These are phyloP conservation scores for Aleiodes sp. DNA, from an alignment of 1,140 invertebrate genomes.

Conservation along the genomic window DNA sequence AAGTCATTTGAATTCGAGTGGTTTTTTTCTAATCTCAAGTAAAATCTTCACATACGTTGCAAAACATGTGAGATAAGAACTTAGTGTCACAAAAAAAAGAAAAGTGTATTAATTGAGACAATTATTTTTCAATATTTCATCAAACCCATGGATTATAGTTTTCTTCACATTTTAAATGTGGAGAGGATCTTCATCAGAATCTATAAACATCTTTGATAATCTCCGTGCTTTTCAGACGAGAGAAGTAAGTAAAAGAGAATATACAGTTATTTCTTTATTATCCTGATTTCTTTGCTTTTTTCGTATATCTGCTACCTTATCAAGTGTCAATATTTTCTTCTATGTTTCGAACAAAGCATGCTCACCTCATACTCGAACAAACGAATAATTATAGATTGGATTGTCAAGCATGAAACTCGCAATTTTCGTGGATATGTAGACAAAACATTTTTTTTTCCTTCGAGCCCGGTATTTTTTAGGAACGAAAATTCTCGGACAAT, in stretches of 20 bases:
- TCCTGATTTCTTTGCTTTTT: neutral
- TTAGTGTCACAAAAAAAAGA: neutral
- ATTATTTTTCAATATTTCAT: neutral
- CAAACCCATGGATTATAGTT: neutral
- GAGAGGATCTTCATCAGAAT: no score
- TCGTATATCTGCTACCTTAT: slow-evolving; percentile 13
- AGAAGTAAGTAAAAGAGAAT: neutral
- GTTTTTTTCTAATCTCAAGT: no score
- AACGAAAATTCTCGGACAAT: neutral
- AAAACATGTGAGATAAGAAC: neutral
- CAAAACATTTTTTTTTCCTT: neutral
- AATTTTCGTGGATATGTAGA: no score
- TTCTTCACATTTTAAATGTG: no score
- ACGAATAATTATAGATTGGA: neutral
- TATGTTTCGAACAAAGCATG: neutral
- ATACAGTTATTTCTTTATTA: neutral
- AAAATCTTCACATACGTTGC: neutral
- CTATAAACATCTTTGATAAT: no score
- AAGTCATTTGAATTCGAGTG: no score
- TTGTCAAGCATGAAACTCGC: no score
- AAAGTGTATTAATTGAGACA: neutral
- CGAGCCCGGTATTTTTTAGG: no score
- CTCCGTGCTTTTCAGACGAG: neutral
- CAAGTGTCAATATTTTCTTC: slow-evolving; percentile 22
- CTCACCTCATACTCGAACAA: neutral